phyloP scores from a whole-genome alignment of 2,888 invertebrate genomes.

The Tiliacea citrago region DNA sequence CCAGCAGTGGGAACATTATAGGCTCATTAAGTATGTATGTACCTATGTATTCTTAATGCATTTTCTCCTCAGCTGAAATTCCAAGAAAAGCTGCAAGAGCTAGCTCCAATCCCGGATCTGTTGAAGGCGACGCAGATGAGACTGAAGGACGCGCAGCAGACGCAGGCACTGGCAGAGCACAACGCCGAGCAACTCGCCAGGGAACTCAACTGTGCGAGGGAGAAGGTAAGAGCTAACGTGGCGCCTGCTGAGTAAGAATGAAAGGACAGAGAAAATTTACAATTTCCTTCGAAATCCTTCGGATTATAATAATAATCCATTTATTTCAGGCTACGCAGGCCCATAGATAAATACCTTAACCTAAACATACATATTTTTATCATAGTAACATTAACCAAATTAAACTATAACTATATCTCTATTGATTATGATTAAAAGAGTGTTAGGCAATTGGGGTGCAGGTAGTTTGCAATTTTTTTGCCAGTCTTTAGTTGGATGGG shows the following conservation, averaged over 20 bases:
- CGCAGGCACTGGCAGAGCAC: slow-evolving; percentile 92
- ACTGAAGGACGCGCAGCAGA: slow-evolving; percentile 93
- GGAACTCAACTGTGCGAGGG: slow-evolving; percentile 91
- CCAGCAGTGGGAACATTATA: no score
- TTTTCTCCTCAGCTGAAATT: slow-evolving; percentile 87
- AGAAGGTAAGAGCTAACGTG: slow-evolving; percentile 85
- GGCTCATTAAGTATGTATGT: no score
- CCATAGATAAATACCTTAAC: no score
- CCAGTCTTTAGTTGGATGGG: not conserved
- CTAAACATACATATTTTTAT: no score
- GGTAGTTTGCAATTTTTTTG: not conserved
- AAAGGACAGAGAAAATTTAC: not conserved
- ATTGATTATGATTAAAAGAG: not conserved
- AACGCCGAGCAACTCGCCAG: slow-evolving; percentile 92
- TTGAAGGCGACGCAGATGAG: slow-evolving; percentile 92
- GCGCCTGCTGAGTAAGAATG: not conserved
- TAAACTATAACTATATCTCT: no score
- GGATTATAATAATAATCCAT: no score
- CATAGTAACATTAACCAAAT: no score
- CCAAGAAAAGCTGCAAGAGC: slow-evolving; percentile 93
- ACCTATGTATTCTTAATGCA: not conserved
- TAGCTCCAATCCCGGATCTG: slow-evolving; percentile 93
- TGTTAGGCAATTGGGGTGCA: not conserved
- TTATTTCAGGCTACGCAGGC: no score
- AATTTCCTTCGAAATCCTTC: no score